These are phyloP conservation scores for Caenorhabditis drosophilae DNA, from an alignment of 2,888 invertebrate species.

Conservation along the genomic window DNA sequence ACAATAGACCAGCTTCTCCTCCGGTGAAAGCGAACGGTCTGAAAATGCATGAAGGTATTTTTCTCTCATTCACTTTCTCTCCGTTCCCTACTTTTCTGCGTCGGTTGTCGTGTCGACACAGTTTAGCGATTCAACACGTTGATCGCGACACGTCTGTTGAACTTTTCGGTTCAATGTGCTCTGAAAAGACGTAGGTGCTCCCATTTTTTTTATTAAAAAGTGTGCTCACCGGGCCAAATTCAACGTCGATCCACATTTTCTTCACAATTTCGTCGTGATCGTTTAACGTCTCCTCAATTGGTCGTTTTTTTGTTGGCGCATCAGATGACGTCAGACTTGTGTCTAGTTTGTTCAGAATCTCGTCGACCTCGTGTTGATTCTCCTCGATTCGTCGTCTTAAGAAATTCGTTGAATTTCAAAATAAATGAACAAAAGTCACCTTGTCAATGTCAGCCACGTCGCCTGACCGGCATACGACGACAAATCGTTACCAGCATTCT, in stretches of 20 bases:
- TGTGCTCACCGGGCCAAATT: conserved; percentile 4
- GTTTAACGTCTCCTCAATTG: conserved; percentile 11
- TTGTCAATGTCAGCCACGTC: conserved; percentile 12
- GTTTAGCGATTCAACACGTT: conserved; percentile 29
- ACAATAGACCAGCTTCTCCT: conserved; percentile 44
- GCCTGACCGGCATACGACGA: conserved; percentile 5
- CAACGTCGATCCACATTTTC: conserved; percentile 42
- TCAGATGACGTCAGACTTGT: too few species aligned
- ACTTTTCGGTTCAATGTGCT: not conserved
- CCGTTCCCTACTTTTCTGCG: too few species aligned
- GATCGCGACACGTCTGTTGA: conserved; percentile 17
- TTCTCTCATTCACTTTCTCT: too few species aligned
- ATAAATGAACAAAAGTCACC: conserved; percentile 1
- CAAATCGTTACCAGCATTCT: not conserved
- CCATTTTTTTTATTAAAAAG: not conserved
- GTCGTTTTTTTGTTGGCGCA: too few species aligned
- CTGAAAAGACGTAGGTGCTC: conserved; percentile 6
- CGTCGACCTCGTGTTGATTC: conserved; percentile 12
- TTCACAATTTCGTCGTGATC: conserved; percentile 23
- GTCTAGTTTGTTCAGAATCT: too few species aligned
- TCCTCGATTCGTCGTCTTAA: not conserved
- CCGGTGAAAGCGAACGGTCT: conserved; percentile 27
- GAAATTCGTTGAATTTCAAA: not conserved
- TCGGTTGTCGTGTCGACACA: conserved; percentile 23
- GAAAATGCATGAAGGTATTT: too few species aligned